These are phyloP conservation scores for Coecobrya sp. DNA, from an alignment of 2,888 invertebrate genomes.

Conservation along the genomic window DNA sequence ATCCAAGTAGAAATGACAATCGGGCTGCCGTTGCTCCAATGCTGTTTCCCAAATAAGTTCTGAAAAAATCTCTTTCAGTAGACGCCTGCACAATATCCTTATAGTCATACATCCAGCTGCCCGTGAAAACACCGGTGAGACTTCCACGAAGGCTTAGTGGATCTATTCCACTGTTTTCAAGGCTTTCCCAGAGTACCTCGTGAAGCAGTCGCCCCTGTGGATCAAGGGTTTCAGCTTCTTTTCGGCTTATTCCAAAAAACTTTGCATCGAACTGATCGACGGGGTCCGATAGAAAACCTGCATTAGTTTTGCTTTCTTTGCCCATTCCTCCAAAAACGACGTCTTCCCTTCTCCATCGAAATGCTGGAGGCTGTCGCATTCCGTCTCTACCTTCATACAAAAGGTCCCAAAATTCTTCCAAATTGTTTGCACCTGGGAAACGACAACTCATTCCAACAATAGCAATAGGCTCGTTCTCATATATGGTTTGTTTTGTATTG, in stretches of 20 bases:
- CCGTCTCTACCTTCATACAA: not conserved
- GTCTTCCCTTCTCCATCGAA: not conserved
- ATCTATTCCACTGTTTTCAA: too few species aligned
- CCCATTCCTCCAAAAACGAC: not conserved
- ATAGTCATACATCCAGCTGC: conserved; percentile 18
- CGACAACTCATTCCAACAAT: not conserved
- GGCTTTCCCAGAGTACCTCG: too few species aligned
- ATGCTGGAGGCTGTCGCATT: not conserved
- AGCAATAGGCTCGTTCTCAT: not conserved
- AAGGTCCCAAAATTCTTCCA: not conserved
- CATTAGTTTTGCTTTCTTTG: not conserved
- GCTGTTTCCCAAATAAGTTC: conserved; percentile 71
- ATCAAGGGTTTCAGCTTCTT: too few species aligned
- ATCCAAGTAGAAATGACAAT: too few species aligned
- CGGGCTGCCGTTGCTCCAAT: conserved; percentile 67
- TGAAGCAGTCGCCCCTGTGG: too few species aligned
- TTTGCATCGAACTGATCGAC: conserved; percentile 53
- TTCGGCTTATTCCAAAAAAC: conserved; percentile 43
- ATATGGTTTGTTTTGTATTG: not conserved
- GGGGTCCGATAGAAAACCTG: not conserved
- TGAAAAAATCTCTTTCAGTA: conserved; percentile 22
- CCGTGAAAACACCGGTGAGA: not conserved
- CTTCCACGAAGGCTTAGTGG: not conserved
- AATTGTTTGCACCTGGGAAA: not conserved
- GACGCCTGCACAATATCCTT: not conserved